Conservation (phyloP, 2,888 invertebrate species). For the Drosophila borealis region DNA sequence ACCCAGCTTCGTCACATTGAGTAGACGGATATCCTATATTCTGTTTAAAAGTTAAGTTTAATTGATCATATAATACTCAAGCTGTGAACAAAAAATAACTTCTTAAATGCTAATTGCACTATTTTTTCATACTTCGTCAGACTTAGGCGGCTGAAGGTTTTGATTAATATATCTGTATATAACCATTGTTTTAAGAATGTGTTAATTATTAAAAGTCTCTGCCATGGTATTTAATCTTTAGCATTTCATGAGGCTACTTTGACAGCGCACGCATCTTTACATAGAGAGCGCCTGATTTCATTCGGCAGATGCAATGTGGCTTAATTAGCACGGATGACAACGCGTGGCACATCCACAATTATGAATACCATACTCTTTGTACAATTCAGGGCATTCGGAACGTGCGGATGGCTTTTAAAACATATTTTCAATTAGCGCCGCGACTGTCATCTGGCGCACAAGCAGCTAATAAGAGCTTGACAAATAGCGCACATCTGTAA, state of each 20-base stretch:
- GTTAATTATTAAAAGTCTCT: slow-evolving; percentile 1
- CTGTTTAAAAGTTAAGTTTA: no score
- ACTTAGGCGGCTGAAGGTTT: not conserved
- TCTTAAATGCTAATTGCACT: not conserved
- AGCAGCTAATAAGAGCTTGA: slow-evolving; percentile 60
- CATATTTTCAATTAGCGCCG: slow-evolving; percentile 69
- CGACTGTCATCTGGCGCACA: slow-evolving; percentile 19
- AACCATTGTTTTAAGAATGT: not conserved
- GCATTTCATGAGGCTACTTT: not conserved
- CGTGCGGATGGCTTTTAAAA: slow-evolving; percentile 32
- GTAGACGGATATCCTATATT: not conserved
- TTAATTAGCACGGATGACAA: slow-evolving; percentile 58
- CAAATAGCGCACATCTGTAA: slow-evolving; percentile 40
- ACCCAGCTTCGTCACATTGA: not conserved
- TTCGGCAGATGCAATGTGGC: slow-evolving; percentile 23
- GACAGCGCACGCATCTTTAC: not conserved
- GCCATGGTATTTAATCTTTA: not conserved
- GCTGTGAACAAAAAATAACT: not conserved
- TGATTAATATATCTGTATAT: not conserved
- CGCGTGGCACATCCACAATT: slow-evolving; percentile 22
- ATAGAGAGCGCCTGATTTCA: not conserved
- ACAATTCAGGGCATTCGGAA: not conserved
- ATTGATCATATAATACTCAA: not conserved
- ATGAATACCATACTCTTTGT: slow-evolving; percentile 21
- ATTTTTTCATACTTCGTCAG: no score